Percentiles rank a stretch among this genome's conserved stretches.
Evolutionary conservation across 64 coral and sea anemone species (phyloP).

Genomic region (Stylophora pistillata): DNA sequence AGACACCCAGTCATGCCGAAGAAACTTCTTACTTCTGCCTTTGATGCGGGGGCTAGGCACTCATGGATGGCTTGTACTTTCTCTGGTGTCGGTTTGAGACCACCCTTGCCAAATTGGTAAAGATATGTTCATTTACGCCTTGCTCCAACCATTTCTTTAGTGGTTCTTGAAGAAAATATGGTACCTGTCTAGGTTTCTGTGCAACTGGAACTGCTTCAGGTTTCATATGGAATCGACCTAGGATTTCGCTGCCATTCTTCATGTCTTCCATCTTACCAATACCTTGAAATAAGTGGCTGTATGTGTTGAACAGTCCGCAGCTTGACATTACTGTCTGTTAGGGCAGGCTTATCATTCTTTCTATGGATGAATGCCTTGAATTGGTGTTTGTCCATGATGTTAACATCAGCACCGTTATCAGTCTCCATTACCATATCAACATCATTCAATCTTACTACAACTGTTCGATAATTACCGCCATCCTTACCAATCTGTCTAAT

Average conservation of each 20-base stretch:
- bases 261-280: too few species aligned
- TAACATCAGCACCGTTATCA: conserved; percentile 68
- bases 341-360: not conserved
- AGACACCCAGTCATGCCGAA: conserved; percentile 57
- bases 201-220: too few species aligned
- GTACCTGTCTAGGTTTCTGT: too few species aligned
- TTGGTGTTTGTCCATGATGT: conserved; percentile 66
- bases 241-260: too few species aligned
- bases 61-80: conserved; percentile 4
- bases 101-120: conserved; percentile 11
- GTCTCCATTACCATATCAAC: too few species aligned
- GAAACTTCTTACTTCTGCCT: conserved; percentile 68
- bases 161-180: too few species aligned
- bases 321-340: conserved; percentile 1
- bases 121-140: too few species aligned
- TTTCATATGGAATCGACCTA: too few species aligned
- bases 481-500: conserved; percentile 8
- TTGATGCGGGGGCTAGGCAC: not conserved
- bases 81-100: not conserved
- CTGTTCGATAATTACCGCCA: not conserved
- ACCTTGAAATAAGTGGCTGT: too few species aligned
- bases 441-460: too few species aligned
- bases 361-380: conserved; percentile 50
- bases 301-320: conserved; percentile 52
- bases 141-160: too few species aligned